Evolutionary conservation across 2,113 vertebrate species (phyloP).

Genomic region (Phoenicopterus ruber): DNA sequence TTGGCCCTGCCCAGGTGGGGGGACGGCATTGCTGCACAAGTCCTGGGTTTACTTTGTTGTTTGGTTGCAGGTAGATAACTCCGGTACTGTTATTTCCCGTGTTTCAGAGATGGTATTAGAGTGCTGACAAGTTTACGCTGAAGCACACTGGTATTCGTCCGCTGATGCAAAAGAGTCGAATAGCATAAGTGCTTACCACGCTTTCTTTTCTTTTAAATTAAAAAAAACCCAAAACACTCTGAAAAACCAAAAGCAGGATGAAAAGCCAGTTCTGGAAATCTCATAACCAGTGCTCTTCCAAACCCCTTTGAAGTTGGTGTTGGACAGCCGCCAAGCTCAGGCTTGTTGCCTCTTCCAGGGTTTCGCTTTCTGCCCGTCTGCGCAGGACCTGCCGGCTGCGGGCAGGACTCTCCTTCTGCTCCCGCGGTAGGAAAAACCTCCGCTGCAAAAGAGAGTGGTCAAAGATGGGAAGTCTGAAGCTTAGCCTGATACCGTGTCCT

Average conservation of each 20-base stretch:
- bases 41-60: not conserved
- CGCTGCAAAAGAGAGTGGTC: not conserved
- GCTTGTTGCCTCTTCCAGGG: not conserved
- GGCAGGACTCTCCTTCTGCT: not conserved
- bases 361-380: not conserved
- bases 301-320: not conserved
- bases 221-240: not conserved
- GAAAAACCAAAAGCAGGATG: not conserved
- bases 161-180: not conserved
- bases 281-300: not conserved
- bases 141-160: not conserved
- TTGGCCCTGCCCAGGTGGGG: not conserved
- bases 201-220: not conserved
- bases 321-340: not conserved
- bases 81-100: not conserved
- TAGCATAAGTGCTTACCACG: not conserved
- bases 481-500: accelerated
- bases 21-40: not conserved
- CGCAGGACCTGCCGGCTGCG: not conserved
- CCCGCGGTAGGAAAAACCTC: not conserved
- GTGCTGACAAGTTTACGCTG: not conserved
- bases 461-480: not conserved
- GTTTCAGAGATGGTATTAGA: not conserved
- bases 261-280: not conserved
- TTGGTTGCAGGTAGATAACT: not conserved